A percentile compares a stretch with the other conserved stretches of the same genome.
These are phyloP conservation scores for Brachionus plicatilis DNA, from an alignment of 1,140 invertebrate species.

Conservation along the genomic window DNA sequence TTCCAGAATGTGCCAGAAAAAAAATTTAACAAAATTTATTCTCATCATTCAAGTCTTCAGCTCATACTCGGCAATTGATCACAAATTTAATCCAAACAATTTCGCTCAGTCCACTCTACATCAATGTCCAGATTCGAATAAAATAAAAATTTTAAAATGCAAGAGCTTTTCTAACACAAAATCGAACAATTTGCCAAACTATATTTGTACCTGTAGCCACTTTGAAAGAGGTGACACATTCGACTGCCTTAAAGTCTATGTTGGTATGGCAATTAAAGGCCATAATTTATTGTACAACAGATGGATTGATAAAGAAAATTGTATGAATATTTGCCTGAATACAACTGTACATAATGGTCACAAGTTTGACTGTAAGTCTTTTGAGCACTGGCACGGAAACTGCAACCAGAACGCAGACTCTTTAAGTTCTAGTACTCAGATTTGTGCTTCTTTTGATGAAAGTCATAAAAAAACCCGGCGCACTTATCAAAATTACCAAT, in stretches of 20 bases:
- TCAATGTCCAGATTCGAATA: neutral
- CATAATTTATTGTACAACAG: constrained; percentile 22
- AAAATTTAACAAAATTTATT: neutral
- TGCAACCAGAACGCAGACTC: neutral
- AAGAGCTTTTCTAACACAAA: neutral
- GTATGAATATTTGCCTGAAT: constrained; percentile 21
- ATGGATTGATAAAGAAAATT: constrained; percentile 30
- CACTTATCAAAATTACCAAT: neutral
- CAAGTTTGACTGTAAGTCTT: constrained; percentile 32
- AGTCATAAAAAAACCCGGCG: neutral
- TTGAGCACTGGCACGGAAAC: constrained; percentile 25
- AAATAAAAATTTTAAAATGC: neutral
- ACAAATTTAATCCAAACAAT: neutral
- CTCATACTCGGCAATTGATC: neutral
- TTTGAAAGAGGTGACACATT: neutral
- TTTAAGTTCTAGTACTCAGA: neutral
- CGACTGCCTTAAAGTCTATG: neutral
- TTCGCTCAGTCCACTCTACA: neutral
- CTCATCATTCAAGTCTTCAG: neutral
- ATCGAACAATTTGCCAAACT: neutral
- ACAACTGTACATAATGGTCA: constrained; percentile 14
- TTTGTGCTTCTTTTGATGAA: neutral
- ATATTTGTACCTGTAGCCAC: neutral
- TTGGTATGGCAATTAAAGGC: constrained; percentile 11
- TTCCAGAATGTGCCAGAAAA: neutral